Base-by-base conservation (phyloP, 1,140 invertebrate species). In the Laupala kohalensis region DNA sequence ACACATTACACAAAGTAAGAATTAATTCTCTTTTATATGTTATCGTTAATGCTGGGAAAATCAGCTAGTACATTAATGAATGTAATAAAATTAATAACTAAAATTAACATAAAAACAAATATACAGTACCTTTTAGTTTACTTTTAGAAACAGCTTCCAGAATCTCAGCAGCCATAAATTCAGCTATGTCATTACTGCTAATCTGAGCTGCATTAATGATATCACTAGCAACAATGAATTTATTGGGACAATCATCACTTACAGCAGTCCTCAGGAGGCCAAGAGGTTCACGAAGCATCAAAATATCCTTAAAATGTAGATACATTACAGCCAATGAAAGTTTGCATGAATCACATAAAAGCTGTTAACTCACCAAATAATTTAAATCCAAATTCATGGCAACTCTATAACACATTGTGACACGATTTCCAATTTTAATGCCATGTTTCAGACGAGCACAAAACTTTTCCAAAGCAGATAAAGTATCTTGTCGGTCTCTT, bases 171-270 rank as follows among this genome's bases (percentile, higher is more conserved):
- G 81, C 78, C 4, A 85, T 73, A 69, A 82, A 81, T 69, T 79
- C 77, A 0, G 83, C 81, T 27, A 85, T 76, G 71, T 78, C 78
- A 26, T 79, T 74, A 6, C 77, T 79, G 4, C 79, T 81, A 73
- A 85, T 80, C 62, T 81, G 78, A 6, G 82, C 84, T 4, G 84
- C 82, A 19, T 76, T 77, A 67, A 85, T 79, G 69, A 85, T 81
- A 75, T 87, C 85, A 72, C 80, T 81, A 12, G 86, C 83, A n/a
- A 86, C 81, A 69, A 86, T 79, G 19, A 87, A 76, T 72, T 86
- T 86, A 73, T 85, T 82, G 29, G 80, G 75, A 69, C 80, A 83
- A 75, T 84, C 80, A 62, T 82, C 81, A 37, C 80, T 79, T n/a
- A 85, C 78, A 12, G 84, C 80, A 69, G 83, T 83, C 74, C 84